Base-by-base conservation (phyloP, 2,113 vertebrate species). In the Smithornis capensis region DNA sequence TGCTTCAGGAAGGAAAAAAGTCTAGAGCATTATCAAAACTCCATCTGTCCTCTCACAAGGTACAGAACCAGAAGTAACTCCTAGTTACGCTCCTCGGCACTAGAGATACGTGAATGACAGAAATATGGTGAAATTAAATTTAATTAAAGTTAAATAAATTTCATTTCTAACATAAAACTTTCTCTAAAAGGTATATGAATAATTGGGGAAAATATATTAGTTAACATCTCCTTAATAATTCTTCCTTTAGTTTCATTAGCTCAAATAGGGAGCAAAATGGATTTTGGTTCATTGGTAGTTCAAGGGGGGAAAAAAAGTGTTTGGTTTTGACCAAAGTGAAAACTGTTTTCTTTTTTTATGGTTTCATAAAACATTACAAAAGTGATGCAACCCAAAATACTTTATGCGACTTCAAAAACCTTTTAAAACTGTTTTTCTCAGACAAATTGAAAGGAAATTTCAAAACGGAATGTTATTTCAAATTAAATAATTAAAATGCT, bases 361-460 rank as follows among this genome's bases (percentile, higher is more conserved):
- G 35, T 88, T 95, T 82, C 77, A 68, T 75, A n/a, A 91, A 92
- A 71, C 57, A 76, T 64, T 89, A 17, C 53, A 79, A 87, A 94
- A 92, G 19, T 89, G 60, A 82, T 87, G 91, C 69, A 91, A 95
- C 12, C 4, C 56, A 56, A 91, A 91, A 95, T 89, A 92, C 64
- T 94, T 95, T 87, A 71, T 94, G 89, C 91, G 95, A 52, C 56
- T 91, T 95, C 49, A 89, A 83, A 90, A 95, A 91, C 17, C 11
- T 68, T 91, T 94, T 67, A 87, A 94, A 93, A 84, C 33, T 83
- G 28, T 40, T 91, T 90, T 84, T 75, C 73, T 79, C 19, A 71
- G 93, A 87, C 73, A 95, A 86, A 81, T 10, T 47, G 45, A 94
- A 92, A 81, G 62, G 60, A 94, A 89, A 92, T 91, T 95, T 94